These are phyloP conservation scores for Elephantulus edwardii DNA, from an alignment of 2,113 vertebrate genomes.

Conservation along the genomic window DNA sequence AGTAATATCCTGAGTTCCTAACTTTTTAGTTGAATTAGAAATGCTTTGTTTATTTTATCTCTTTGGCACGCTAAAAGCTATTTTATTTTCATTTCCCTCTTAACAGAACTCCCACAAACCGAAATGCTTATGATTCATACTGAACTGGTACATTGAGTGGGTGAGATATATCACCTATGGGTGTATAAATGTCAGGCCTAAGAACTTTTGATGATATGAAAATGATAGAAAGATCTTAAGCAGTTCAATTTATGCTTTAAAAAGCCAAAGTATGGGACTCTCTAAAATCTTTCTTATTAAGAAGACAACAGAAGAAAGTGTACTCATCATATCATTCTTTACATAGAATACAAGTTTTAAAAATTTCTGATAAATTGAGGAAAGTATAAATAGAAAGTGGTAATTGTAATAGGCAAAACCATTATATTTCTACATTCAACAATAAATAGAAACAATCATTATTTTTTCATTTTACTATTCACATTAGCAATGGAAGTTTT, in stretches of 20 bases:
- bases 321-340: background rate
- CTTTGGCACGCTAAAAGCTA: background rate
- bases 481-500: background rate
- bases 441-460: background rate
- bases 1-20: background rate
- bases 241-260: no score
- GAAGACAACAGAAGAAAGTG: background rate
- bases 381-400: background rate
- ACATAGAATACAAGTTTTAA: background rate
- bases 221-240: no score
- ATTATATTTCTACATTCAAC: background rate
- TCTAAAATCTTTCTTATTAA: no score
- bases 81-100: background rate
- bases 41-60: background rate
- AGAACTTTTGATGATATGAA: no score
- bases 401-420: background rate
- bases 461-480: background rate
- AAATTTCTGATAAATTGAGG: background rate
- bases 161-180: no score
- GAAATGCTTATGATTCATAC: no score
- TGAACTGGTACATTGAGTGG: no score
- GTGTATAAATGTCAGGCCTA: no score
- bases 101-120: no score
- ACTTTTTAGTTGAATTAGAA: background rate
- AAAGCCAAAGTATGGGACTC: background rate